Conservation (phyloP, 1,140 invertebrate genomes). For the Saccostrea cuccullata region DNA sequence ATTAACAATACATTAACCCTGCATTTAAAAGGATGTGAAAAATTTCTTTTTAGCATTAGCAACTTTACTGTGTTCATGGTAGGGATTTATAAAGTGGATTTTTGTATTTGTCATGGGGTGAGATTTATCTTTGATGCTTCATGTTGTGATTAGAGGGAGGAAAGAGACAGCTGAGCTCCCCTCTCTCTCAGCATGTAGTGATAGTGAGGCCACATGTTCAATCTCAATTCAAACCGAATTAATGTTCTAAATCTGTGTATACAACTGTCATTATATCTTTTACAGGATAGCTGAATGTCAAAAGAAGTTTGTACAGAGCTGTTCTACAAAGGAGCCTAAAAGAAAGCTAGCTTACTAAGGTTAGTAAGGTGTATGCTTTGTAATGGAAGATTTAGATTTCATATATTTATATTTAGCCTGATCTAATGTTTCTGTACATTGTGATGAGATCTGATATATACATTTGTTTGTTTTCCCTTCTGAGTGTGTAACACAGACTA, state of each 20-base stretch:
- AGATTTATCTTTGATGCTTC: conserved; percentile 20
- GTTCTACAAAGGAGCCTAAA: background rate
- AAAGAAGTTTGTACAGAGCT: background rate
- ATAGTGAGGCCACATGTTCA: conserved; percentile 31
- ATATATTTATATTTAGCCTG: background rate
- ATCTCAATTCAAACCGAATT: conserved; percentile 26
- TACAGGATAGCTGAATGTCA: conserved; percentile 1
- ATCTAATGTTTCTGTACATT: background rate
- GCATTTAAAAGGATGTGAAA: background rate
- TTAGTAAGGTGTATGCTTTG: background rate
- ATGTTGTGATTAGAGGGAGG: conserved; percentile 22
- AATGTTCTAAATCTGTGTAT: conserved; percentile 18
- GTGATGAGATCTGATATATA: background rate
- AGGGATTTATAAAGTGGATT: conserved; percentile 12
- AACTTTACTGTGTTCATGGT: background rate
- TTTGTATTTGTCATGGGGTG: conserved; percentile 5
- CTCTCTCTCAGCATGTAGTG: conserved; percentile 11
- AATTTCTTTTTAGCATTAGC: background rate
- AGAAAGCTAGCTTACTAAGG: background rate
- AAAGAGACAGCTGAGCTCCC: conserved; percentile 7
- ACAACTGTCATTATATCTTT: conserved; percentile 26
- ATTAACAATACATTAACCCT: background rate
- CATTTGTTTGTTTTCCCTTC: background rate
- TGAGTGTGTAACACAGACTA: background rate
- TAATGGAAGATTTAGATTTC: background rate